A percentile compares a stretch with the other conserved stretches of the same genome.
Conservation (phyloP, 2,113 vertebrate genomes). For the Gadus macrocephalus region DNA sequence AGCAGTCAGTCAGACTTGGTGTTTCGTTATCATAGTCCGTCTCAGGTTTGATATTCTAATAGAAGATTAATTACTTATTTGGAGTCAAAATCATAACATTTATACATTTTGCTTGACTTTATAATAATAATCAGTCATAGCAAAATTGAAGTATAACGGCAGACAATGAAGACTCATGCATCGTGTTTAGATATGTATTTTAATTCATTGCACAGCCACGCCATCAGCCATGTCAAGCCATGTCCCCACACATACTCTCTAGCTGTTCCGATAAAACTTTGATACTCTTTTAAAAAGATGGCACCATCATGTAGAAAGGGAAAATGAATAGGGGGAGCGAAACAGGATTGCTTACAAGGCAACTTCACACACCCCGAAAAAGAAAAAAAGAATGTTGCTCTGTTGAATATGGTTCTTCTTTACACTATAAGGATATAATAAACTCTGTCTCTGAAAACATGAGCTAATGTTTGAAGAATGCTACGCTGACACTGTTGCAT, state of each 20-base stretch:
- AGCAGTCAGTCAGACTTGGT: too few species aligned
- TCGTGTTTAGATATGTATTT: constrained; percentile 32
- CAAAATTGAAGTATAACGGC: not conserved
- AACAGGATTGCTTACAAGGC: constrained; percentile 62
- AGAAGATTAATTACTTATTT: too few species aligned
- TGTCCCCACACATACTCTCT: constrained; percentile 40
- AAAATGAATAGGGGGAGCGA: constrained; percentile 44
- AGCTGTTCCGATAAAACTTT: constrained; percentile 54
- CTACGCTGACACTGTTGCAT: constrained; percentile 64
- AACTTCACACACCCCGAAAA: constrained; percentile 13
- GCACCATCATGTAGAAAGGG: constrained; percentile 58
- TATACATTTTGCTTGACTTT: too few species aligned
- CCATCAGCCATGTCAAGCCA: constrained; percentile 39
- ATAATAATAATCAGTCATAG: not conserved
- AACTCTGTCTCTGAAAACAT: constrained; percentile 48
- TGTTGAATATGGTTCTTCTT: constrained; percentile 16
- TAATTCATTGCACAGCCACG: constrained; percentile 58
- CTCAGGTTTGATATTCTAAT: too few species aligned
- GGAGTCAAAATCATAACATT: not conserved
- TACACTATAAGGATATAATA: constrained; percentile 61
- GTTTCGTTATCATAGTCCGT: too few species aligned
- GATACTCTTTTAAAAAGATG: constrained; percentile 62
- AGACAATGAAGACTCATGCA: constrained; percentile 33
- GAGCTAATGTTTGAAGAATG: constrained; percentile 43
- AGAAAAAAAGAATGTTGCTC: too few species aligned